Conservation (phyloP, 2,113 vertebrate genomes). For the Vimba vimba region DNA sequence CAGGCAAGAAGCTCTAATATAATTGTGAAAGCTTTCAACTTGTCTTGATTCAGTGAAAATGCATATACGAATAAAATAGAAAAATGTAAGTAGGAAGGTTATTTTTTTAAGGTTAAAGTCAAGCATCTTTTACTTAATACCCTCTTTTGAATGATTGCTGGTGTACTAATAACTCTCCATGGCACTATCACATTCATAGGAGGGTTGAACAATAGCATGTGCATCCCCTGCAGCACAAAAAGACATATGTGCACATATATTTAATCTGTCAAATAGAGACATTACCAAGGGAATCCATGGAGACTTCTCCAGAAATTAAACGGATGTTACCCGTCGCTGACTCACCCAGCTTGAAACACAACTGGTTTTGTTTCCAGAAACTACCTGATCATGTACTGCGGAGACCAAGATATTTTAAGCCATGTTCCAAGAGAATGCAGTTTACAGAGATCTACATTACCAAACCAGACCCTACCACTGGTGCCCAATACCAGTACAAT, state of each 20-base stretch:
- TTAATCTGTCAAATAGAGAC: slow-evolving; percentile 4
- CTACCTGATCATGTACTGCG: neutral
- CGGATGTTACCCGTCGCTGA: neutral
- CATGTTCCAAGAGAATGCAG: neutral
- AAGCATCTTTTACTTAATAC: neutral
- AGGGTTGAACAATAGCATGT: slow-evolving; percentile 14
- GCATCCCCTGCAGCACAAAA: slow-evolving; percentile 10
- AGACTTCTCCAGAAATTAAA: slow-evolving; percentile 2
- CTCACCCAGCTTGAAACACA: neutral
- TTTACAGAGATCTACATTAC: neutral
- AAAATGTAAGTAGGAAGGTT: neutral
- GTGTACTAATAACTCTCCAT: slow-evolving; percentile 24
- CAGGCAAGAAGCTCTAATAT: neutral
- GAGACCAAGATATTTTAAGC: neutral
- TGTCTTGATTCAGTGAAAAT: neutral
- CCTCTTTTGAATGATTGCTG: slow-evolving; percentile 12
- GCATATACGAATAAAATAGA: neutral
- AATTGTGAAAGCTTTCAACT: neutral
- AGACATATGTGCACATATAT: neutral
- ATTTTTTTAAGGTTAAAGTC: neutral
- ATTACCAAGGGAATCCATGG: neutral
- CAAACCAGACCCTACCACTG: neutral
- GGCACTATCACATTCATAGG: neutral
- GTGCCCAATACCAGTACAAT: neutral
- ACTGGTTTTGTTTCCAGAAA: neutral